Evolutionary conservation across 2,888 invertebrate genomes (phyloP).

Genomic region (Leucozona laternaria): DNA sequence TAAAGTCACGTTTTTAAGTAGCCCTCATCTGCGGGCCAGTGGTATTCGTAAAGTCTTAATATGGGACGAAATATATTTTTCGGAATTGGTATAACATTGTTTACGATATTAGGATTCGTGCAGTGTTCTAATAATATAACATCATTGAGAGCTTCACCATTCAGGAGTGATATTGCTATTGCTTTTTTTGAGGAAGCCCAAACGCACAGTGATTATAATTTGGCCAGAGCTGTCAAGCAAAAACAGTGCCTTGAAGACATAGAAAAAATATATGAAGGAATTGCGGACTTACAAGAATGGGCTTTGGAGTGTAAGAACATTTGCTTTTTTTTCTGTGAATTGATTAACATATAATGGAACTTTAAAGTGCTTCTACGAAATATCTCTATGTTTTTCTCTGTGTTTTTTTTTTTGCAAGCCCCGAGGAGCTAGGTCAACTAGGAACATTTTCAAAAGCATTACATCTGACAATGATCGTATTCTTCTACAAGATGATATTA

Average conservation of each 20-base stretch:
- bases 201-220: constrained; percentile 28
- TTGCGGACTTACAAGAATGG: constrained; percentile 80
- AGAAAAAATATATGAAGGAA: constrained; percentile 77
- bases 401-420: too few species aligned
- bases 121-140: constrained; percentile 66
- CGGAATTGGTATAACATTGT: neutral
- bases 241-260: constrained; percentile 79
- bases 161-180: constrained; percentile 79
- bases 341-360: too few species aligned
- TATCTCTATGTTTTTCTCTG: too few species aligned
- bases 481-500: too few species aligned
- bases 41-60: neutral
- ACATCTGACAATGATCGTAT: too few species aligned
- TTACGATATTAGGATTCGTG: constrained; percentile 46
- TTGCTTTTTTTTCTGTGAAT: too few species aligned
- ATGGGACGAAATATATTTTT: neutral
- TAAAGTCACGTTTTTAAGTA: neutral
- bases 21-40: neutral
- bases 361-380: too few species aligned
- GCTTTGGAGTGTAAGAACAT: constrained; percentile 81
- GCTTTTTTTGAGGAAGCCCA: constrained; percentile 79
- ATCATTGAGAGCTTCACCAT: constrained; percentile 77
- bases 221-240: constrained; percentile 68
- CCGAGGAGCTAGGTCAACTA: too few species aligned
- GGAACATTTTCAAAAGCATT: too few species aligned